A percentile compares a stretch with the other conserved stretches of the same genome.
Evolutionary conservation across 1,140 invertebrate species (phyloP).

Genomic region (Calephelis virginiensis): DNA sequence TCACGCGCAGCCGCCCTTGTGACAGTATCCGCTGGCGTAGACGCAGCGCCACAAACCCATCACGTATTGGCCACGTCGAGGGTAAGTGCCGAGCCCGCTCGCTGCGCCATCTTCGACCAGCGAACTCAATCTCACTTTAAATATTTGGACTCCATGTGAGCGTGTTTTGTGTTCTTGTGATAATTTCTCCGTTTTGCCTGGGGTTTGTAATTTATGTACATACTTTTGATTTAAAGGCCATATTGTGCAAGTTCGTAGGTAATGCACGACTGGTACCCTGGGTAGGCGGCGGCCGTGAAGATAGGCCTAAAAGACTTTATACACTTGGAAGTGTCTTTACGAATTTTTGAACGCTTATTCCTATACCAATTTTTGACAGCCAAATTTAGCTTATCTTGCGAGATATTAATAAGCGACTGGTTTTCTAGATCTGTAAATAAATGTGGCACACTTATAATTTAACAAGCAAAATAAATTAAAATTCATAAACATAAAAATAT

Average conservation of each 20-base stretch:
- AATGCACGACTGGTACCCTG: conserved; percentile 44
- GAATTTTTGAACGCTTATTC: conserved; percentile 47
- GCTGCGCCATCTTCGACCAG: conserved; percentile 26
- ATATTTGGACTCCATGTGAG: conserved; percentile 68
- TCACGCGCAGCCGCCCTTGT: conserved; percentile 73
- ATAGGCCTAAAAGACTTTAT: conserved; percentile 59
- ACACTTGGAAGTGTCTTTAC: conserved; percentile 62
- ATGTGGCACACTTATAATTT: too few relatives aligned
- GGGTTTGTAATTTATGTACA: conserved; percentile 56
- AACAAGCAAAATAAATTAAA: too few relatives aligned
- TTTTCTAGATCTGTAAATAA: too few relatives aligned
- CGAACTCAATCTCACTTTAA: conserved; percentile 44
- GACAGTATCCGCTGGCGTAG: conserved; percentile 75
- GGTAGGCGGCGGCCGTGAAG: conserved; percentile 45
- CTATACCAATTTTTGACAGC: conserved; percentile 51
- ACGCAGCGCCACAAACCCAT: conserved; percentile 47
- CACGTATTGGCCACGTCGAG: conserved; percentile 48
- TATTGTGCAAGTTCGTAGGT: conserved; percentile 58
- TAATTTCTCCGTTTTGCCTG: conserved; percentile 44
- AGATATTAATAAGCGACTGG: background rate
- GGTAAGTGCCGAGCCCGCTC: conserved; percentile 42
- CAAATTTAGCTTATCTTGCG: too few relatives aligned
- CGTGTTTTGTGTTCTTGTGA: conserved; percentile 72
- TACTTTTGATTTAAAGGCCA: conserved; percentile 52
- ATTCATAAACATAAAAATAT: too few relatives aligned